phyloP scores from a whole-genome alignment of 2,797 vertebrate species.

The Pitangus sulphuratus region DNA sequence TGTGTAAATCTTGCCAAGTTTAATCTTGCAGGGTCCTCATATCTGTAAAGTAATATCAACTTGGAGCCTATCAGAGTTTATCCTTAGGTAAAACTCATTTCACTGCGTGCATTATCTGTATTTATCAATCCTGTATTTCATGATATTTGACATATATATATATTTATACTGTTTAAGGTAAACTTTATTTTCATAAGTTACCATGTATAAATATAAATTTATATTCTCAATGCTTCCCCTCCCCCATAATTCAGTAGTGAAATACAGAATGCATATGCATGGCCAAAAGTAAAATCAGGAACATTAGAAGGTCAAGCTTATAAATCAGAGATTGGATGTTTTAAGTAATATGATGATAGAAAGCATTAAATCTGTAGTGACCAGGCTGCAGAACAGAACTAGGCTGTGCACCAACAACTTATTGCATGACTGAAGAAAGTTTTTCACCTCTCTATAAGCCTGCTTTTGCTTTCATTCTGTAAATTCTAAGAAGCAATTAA shows the following conservation, averaged over 20 bases:
- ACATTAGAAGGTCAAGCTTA: neutral
- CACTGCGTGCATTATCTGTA: neutral
- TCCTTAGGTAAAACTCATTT: neutral
- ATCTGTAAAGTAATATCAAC: neutral
- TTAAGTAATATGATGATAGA: neutral
- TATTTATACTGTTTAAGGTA: neutral
- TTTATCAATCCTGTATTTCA: neutral
- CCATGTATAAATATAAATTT: neutral
- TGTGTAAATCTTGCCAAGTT: neutral
- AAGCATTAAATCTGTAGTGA: neutral
- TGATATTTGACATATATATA: neutral
- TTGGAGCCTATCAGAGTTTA: neutral
- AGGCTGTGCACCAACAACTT: neutral
- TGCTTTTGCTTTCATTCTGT: neutral
- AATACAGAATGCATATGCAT: neutral
- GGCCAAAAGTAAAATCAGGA: neutral
- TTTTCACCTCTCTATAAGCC: neutral
- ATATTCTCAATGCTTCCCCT: neutral
- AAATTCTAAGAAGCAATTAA: neutral
- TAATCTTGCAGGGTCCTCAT: neutral
- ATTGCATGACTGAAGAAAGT: neutral
- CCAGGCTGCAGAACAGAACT: neutral
- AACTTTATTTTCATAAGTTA: neutral
- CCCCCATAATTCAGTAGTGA: neutral
- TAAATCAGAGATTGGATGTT: neutral